phyloP scores from a whole-genome alignment of 2,797 vertebrate species.

The Tolypeutes matacus region DNA sequence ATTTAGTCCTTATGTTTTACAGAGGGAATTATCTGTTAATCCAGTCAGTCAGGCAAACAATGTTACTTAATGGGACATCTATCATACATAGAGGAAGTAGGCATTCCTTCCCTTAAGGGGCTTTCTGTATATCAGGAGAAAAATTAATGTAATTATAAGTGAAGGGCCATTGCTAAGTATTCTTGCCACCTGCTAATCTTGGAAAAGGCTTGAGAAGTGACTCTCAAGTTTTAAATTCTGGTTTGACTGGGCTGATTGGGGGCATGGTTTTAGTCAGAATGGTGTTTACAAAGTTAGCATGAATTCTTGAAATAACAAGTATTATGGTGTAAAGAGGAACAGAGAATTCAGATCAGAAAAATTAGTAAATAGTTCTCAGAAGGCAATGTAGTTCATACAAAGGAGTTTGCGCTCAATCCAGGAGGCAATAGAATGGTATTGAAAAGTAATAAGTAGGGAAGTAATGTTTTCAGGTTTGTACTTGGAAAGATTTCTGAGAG shows the following conservation, averaged over 20 bases:
- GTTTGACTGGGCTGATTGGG: neutral
- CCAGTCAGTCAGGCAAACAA: neutral
- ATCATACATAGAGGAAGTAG: neutral
- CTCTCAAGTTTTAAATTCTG: neutral
- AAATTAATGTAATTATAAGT: neutral
- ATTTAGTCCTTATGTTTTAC: neutral
- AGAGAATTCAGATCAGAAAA: neutral
- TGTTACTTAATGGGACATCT: neutral
- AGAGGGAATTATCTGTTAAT: neutral
- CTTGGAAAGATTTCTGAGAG: neutral
- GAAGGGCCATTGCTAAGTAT: neutral
- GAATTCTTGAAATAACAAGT: neutral
- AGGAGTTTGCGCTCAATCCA: neutral
- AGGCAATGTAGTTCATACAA: neutral
- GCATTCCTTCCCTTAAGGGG: neutral
- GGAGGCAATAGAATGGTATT: neutral
- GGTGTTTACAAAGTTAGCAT: slow-evolving; percentile 4
- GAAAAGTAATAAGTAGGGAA: neutral
- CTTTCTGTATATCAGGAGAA: neutral
- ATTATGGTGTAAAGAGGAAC: neutral
- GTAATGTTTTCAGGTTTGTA: neutral
- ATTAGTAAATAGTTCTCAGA: neutral
- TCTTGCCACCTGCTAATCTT: neutral
- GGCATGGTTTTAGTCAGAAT: neutral
- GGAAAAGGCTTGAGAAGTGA: neutral